Evolutionary conservation across 1,140 invertebrate species (phyloP).

Genomic region (Hypothenemus hampei): DNA sequence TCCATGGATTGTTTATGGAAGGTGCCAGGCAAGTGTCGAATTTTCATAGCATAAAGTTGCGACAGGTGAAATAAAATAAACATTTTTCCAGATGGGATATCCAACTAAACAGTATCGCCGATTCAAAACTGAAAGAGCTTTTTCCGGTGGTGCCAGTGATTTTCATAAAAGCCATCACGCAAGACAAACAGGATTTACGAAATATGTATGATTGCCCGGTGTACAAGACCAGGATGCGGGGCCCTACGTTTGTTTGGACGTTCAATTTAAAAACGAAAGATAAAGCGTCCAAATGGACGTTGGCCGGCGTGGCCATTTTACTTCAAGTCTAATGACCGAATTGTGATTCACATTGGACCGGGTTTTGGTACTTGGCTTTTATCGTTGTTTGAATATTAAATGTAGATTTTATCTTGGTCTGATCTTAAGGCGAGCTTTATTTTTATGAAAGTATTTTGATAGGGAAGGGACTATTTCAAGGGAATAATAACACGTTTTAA

Average conservation of each 20-base stretch:
- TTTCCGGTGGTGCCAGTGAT: slow-evolving; percentile 90
- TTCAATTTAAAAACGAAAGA: slow-evolving; percentile 91
- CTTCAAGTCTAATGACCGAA: slow-evolving; percentile 68
- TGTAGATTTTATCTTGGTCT: too few species aligned
- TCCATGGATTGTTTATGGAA: slow-evolving; percentile 89
- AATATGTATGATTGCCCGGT: slow-evolving; percentile 92
- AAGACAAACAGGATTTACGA: slow-evolving; percentile 82
- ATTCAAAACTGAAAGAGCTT: slow-evolving; percentile 84
- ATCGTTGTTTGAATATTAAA: too few species aligned
- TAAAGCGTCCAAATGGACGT: slow-evolving; percentile 83
- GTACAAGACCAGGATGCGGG: slow-evolving; percentile 82
- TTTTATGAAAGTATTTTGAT: too few species aligned
- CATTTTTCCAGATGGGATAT: slow-evolving; percentile 64
- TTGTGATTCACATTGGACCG: too few species aligned
- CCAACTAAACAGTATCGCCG: slow-evolving; percentile 67
- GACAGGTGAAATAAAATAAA: neutral
- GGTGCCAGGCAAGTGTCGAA: too few species aligned
- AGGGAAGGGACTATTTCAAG: too few species aligned
- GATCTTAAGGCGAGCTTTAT: too few species aligned
- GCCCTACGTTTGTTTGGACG: slow-evolving; percentile 92
- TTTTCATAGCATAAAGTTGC: too few species aligned
- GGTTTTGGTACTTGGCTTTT: too few species aligned
- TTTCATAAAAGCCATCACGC: slow-evolving; percentile 77
- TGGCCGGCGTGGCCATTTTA: slow-evolving; percentile 87
- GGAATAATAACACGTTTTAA: too few species aligned